Evolutionary conservation across 2,888 invertebrate species (phyloP), one percentile per base, ranked within the genome.

Genomic region (Muschampia staudingeri): DNA sequence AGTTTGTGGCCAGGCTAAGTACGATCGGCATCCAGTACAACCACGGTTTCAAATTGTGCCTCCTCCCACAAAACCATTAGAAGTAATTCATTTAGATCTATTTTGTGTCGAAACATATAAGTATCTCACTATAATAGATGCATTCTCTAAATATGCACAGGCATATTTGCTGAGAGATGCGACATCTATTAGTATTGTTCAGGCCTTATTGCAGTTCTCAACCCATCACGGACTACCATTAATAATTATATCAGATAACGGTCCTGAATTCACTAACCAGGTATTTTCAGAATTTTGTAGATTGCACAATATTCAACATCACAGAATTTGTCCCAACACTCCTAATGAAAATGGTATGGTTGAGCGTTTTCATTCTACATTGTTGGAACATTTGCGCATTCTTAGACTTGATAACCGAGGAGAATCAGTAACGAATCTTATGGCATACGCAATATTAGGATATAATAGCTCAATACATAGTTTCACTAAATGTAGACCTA

Each of bases 1-100:
- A 1, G n/a, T 78, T 3, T 81, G 88, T 34, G 88, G 88, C 0
- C 87, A 86, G 70, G 84, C 84, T 0, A 89, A 88, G 56, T 90
- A 90, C 16, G 87, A 88, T 40, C 42, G 87, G 0, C 80, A 85
- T 30, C 87, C 86, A 0, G 81, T 87, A 3, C 78, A 61, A 69
- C 87, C 40, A 14, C 67, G 72, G 16, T 86, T 87, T 56, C 12
- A 77, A 0, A 67, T 88, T 0, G 87, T 87, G 8, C 85, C 87
- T 1, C 85, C 86, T 5, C 25, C 88, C 3, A 75, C 76, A 0
- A 88, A 85, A 71, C 87, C 88, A 0, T 88, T 88, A 37, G 86
- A 89, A 52, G 72, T 85, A 30, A 67, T 87, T 0, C 87, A 88
- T n/a, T 1, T 86, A 11, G 88, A 89, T 69, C 34, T 87, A 2